Base-by-base conservation (phyloP, 2,797 vertebrate genomes). In the Muscicapa comitata region DNA sequence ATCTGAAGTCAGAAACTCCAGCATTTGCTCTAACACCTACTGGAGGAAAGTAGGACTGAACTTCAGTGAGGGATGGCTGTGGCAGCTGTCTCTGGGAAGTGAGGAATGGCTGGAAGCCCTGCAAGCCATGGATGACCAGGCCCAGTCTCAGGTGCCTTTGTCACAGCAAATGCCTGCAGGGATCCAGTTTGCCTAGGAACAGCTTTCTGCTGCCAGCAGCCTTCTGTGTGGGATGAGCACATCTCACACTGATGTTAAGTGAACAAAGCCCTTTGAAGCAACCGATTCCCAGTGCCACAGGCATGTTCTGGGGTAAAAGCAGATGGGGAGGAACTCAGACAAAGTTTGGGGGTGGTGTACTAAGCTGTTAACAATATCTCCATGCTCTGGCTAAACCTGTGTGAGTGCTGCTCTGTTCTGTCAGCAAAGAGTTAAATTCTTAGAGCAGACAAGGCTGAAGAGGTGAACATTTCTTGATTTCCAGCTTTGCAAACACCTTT, bases 401-500 rank as follows among this genome's bases (percentile, higher is more conserved):
- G 28, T 40, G 31, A 55, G 68, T 1, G 3, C 33, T 73, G 72
- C 35, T 66, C 25, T 37, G 45, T 58, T 77, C 80, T 82, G 65
- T 43, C 47, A 71, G 54, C 40, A 75, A 24, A 7, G 77, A 74
- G 74, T 94, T 87, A 93, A 86, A 80, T 72, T 76, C 62, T 80
- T 80, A 58, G 24, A 0, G 0, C 38, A 77, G 68, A 29, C 35
- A 68, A 92, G 59, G 66, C 62, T 81, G 62, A 91, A 51, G 68
- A 43, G 18, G 14, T 73, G 72, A 86, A 38, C 21, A 13, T 70
- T 94, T 89, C 86, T 82, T 79, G 29, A 77, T 85, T 95, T 97
- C 86, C 54, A 92, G 47, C 70, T 95, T 81, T 54, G 73, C 66
- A 90, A 93, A 85, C 50, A 62, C 77, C 82, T 94, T 90, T 95